phyloP scores from a whole-genome alignment of 2,113 vertebrate genomes.

The Trematocara macrostoma region DNA sequence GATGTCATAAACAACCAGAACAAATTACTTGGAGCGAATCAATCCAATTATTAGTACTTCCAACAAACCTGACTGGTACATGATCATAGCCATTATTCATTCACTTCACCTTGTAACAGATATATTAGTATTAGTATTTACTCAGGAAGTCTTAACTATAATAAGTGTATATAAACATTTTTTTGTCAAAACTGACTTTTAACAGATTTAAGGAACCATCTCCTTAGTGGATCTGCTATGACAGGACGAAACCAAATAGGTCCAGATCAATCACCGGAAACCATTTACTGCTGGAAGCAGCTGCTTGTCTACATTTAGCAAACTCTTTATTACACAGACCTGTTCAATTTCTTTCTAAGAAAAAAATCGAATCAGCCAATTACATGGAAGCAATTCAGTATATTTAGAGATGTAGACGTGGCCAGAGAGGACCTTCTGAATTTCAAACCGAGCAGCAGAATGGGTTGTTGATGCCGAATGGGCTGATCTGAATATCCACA shows the following conservation, averaged over 20 bases:
- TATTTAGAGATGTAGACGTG: background rate
- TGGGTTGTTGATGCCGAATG: background rate
- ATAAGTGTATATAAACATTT: background rate
- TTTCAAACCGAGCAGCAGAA: background rate
- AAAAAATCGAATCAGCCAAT: background rate
- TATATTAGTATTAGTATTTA: background rate
- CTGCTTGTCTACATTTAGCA: background rate
- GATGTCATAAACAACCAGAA: background rate
- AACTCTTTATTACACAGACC: background rate
- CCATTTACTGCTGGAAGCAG: background rate
- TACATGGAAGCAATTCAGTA: background rate
- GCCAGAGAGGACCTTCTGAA: background rate
- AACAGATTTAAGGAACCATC: background rate
- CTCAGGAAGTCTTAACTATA: background rate
- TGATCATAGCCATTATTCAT: background rate
- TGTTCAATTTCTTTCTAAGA: background rate
- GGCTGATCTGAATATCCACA: background rate
- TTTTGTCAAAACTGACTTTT: background rate
- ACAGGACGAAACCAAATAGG: background rate
- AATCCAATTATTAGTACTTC: background rate
- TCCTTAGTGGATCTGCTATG: background rate
- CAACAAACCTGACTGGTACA: background rate
- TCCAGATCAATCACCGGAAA: background rate
- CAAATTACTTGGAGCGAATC: background rate
- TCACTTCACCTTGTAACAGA: background rate